Percentiles rank a stretch among this genome's conserved stretches.
phyloP scores from a whole-genome alignment of 2,113 vertebrate species.

The Plotosus lineatus region DNA sequence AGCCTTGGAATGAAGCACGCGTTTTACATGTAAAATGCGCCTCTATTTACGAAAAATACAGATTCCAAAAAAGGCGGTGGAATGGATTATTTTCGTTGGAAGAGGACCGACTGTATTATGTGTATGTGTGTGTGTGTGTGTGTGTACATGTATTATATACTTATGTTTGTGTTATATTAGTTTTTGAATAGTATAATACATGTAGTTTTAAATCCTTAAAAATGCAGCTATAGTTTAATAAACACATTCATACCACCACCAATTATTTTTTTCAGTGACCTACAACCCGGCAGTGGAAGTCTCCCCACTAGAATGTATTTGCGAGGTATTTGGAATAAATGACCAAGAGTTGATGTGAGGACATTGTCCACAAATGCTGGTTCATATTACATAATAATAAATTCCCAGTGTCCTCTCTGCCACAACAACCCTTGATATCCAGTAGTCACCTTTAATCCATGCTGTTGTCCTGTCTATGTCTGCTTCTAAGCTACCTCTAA shows the following conservation, averaged over 20 bases:
- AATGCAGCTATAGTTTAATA: not conserved
- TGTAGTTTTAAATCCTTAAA: not conserved
- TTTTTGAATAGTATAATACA: not conserved
- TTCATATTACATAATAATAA: slow-evolving; percentile 32
- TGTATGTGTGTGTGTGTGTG: no score
- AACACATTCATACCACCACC: no score
- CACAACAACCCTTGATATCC: not conserved
- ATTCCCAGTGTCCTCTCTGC: slow-evolving; percentile 15
- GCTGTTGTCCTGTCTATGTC: slow-evolving; percentile 8
- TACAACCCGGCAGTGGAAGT: not conserved
- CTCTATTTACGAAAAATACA: no score
- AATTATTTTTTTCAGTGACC: not conserved
- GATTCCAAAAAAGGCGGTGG: no score
- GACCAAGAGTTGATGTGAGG: slow-evolving; percentile 8
- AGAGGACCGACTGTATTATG: no score
- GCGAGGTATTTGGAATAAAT: not conserved
- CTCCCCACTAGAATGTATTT: not conserved
- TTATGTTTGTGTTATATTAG: not conserved
- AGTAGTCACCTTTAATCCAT: slow-evolving; percentile 27
- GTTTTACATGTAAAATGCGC: no score
- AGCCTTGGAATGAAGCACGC: no score
- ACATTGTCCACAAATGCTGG: slow-evolving; percentile 14
- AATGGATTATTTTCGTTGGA: no score
- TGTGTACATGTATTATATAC: no score
- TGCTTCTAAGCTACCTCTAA: slow-evolving; percentile 17